Base-by-base conservation (phyloP, 2,797 vertebrate genomes). In the Anableps anableps region DNA sequence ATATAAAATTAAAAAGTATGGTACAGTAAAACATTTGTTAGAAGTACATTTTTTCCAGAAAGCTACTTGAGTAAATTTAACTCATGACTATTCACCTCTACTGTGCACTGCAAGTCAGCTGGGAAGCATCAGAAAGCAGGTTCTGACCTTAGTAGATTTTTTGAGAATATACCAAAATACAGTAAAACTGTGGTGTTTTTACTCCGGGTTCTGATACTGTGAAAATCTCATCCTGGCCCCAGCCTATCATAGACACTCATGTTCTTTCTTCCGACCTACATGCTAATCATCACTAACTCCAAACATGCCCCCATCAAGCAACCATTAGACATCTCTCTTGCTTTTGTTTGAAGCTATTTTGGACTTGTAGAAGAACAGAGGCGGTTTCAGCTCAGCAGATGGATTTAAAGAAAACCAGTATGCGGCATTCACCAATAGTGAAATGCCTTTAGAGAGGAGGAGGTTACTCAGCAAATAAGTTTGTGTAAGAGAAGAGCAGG, bases 301-400 rank as follows among this genome's bases (percentile, higher is more conserved):
- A 86, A 92, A 88, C 87, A 80, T 76, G 79, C 50, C 76, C 78
- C 84, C 75, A 77, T 79, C 89, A 81, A 81, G 84, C 81, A 58
- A 58, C 80, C 89, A 78, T 85, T 60, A 86, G 76, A 84, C 74
- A 86, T 88, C 84, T 85, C 75, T 60, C 81, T 74, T 88, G 38
- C 75, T 78, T 84, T 86, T 36, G 85, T 85, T 83, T 80, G 26
- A 41, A 87, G 91, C 88, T 86, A 88, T 91, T 92, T 90, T 70
- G 36, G 79, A 71, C 72, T 21, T 83, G 79, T 75, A 86, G 83
- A 91, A 85, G 81, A 87, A 81, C 89, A 80, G 81, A 80, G 86
- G 88, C 74, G 58, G 76, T 84, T 89, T 90, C 72, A 81, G 79
- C 86, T 77, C 53, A 55, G 85, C 41, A 45, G 72, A 86, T 72